Evolutionary conservation across 2,888 invertebrate genomes (phyloP).

Genomic region (Pachydiplax longipennis): DNA sequence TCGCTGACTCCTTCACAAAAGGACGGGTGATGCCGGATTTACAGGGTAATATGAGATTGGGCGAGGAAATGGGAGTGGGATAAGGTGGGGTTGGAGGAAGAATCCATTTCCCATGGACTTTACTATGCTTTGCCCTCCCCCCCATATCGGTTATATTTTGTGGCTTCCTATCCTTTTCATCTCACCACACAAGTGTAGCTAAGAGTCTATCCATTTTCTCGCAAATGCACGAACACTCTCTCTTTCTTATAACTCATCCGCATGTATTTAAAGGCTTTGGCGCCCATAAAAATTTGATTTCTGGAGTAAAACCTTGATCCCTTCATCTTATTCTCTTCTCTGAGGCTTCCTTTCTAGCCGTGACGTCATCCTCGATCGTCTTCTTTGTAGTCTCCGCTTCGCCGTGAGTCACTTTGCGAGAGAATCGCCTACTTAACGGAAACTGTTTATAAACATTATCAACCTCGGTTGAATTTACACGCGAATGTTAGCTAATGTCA

Average conservation of each 20-base stretch:
- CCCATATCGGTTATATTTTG: background rate
- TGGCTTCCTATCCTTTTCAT: background rate
- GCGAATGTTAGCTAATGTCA: no score
- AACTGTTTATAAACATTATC: no score
- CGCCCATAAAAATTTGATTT: background rate
- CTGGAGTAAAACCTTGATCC: background rate
- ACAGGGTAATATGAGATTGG: background rate
- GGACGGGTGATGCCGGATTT: background rate
- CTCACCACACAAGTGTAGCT: background rate
- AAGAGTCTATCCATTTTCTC: no score
- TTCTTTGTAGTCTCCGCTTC: no score
- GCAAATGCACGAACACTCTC: background rate
- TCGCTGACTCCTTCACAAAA: background rate
- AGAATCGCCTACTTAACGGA: no score
- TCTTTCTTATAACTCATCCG: background rate
- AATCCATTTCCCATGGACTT: background rate
- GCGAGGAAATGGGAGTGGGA: background rate
- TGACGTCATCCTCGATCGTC: no score
- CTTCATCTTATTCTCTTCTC: background rate
- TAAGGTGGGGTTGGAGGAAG: background rate
- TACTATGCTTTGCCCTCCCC: background rate
- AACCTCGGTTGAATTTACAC: no score
- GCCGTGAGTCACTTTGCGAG: no score
- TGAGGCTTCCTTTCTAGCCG: background rate
- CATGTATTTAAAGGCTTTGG: background rate